Evolutionary conservation across 2,113 vertebrate species (phyloP).

Genomic region (Proterorhinus semilunaris): DNA sequence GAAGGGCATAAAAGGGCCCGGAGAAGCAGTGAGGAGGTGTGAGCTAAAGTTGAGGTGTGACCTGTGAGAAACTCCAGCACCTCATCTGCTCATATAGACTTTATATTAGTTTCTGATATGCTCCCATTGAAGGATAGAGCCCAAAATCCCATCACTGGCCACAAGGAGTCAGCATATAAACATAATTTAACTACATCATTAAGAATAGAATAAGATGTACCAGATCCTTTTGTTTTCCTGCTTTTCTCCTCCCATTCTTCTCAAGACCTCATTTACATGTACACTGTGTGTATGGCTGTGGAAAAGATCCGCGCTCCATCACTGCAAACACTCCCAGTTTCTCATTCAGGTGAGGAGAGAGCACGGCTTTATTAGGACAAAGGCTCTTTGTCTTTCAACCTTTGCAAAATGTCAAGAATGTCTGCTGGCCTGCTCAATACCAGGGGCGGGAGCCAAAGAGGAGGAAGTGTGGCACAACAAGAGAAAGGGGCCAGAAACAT

Average conservation of each 20-base stretch:
- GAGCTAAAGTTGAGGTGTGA: slow-evolving; percentile 59
- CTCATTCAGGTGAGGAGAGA: slow-evolving; percentile 71
- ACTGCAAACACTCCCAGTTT: slow-evolving; percentile 40
- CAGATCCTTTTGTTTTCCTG: slow-evolving; percentile 8
- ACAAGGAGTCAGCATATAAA: background rate
- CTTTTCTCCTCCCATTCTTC: slow-evolving; percentile 16
- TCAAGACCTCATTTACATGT: slow-evolving; percentile 39
- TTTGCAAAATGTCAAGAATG: slow-evolving; percentile 83
- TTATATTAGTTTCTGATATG: no score
- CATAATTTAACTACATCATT: background rate
- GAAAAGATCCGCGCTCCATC: background rate
- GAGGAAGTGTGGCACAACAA: slow-evolving; percentile 26
- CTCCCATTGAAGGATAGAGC: background rate
- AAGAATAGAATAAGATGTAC: background rate
- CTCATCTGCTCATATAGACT: no score
- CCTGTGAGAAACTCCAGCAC: slow-evolving; percentile 62
- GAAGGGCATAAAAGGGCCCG: slow-evolving; percentile 28
- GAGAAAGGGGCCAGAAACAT: slow-evolving; percentile 41
- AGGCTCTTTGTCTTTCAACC: slow-evolving; percentile 82
- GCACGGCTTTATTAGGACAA: slow-evolving; percentile 77
- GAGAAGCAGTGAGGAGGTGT: slow-evolving; percentile 45
- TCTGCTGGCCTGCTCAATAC: slow-evolving; percentile 57
- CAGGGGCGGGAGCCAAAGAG: slow-evolving; percentile 27
- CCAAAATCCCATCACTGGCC: background rate
- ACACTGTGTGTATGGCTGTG: slow-evolving; percentile 15